A percentile compares a stretch with the other conserved stretches of the same genome.
Evolutionary conservation across 2,888 invertebrate genomes (phyloP).

Genomic region (Ormyrus rosae): DNA sequence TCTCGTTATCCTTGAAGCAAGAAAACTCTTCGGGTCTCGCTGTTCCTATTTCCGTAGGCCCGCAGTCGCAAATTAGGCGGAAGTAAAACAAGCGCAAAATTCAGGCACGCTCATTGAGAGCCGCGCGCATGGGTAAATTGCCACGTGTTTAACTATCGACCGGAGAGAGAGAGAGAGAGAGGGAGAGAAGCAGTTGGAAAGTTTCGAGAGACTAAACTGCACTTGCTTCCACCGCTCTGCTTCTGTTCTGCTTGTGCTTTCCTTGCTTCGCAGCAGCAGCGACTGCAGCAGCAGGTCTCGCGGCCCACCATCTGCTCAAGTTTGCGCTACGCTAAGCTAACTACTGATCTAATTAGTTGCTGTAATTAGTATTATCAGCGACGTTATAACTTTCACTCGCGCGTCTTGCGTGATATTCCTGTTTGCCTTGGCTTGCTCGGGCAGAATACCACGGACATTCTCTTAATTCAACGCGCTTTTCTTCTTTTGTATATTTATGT

Average conservation of each 20-base stretch:
- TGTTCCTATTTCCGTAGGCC: no score
- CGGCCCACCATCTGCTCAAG: constrained; percentile 43
- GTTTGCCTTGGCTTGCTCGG: constrained; percentile 41
- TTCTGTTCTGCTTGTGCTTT: constrained; percentile 31
- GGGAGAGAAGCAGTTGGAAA: constrained; percentile 51
- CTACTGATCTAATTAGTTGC: constrained; percentile 58
- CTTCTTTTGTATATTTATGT: no score
- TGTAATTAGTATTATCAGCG: constrained; percentile 57
- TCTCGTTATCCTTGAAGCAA: no score
- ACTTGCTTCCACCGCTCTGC: constrained; percentile 16
- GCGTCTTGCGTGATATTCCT: constrained; percentile 48
- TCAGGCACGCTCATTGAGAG: background rate
- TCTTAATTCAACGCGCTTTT: constrained; percentile 3
- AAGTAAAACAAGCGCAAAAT: constrained; percentile 12
- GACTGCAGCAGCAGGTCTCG: no score
- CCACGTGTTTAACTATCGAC: constrained; percentile 50
- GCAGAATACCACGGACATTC: constrained; percentile 26
- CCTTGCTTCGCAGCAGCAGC: background rate
- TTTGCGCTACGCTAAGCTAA: constrained; percentile 53
- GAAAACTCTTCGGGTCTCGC: no score
- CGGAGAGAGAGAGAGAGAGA: background rate
- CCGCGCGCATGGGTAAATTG: constrained; percentile 44
- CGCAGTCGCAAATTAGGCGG: constrained; percentile 12
- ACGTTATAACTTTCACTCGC: constrained; percentile 50
- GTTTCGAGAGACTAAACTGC: constrained; percentile 50